A percentile compares a stretch with the other conserved stretches of the same genome.
phyloP scores from a whole-genome alignment of 2,797 vertebrate genomes.

The Neostethus bicornis region DNA sequence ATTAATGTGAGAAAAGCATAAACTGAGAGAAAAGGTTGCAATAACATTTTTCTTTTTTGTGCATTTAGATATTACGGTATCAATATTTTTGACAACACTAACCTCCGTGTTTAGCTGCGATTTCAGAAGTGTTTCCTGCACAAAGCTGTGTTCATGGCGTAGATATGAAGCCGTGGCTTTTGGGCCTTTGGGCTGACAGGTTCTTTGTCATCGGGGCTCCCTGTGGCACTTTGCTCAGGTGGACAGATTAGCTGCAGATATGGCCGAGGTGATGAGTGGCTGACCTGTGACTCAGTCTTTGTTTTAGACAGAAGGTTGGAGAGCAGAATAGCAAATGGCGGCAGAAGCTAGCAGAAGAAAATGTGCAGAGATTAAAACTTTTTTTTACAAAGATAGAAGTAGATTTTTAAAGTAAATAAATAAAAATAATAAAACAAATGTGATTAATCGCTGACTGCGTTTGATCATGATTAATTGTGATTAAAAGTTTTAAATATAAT shows the following conservation, averaged over 20 bases:
- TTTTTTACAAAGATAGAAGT: conserved; percentile 1
- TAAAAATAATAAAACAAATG: no score
- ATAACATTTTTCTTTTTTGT: no score
- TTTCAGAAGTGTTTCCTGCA: no score
- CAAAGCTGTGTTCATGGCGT: neutral
- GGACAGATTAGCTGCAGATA: conserved; percentile 34
- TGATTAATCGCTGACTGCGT: no score
- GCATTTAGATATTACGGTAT: no score
- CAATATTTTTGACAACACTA: no score
- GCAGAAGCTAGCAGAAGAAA: conserved; percentile 6
- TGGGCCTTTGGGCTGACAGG: conserved; percentile 20
- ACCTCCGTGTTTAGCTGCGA: no score
- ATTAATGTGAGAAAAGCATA: no score
- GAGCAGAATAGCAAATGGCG: conserved; percentile 10
- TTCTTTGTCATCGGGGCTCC: conserved; percentile 19
- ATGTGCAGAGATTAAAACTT: neutral
- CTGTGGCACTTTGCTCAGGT: conserved; percentile 26
- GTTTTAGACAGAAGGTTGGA: conserved; percentile 16
- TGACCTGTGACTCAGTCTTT: conserved; percentile 26
- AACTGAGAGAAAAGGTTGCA: no score
- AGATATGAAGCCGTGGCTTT: conserved; percentile 4
- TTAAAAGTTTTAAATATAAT: no score
- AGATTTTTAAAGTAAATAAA: no score
- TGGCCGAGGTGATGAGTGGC: conserved; percentile 11
- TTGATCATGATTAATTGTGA: no score